Conservation (phyloP, 2,113 vertebrate species). For the Xerus inauris region DNA sequence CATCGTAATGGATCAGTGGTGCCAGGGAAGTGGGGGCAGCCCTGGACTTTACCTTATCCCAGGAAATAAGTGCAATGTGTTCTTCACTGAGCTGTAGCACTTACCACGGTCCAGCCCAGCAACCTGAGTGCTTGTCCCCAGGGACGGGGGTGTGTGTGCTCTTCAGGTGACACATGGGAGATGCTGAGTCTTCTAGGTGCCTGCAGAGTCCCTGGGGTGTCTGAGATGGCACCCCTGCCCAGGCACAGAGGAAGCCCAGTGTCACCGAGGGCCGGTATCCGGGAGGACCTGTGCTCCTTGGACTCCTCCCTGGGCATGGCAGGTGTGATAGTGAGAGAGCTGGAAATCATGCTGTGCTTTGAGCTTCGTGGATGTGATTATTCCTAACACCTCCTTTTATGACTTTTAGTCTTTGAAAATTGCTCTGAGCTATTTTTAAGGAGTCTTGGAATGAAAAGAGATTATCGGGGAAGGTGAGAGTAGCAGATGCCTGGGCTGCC, state of each 20-base stretch:
- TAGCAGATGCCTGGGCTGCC: neutral
- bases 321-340: neutral
- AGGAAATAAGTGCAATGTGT: neutral
- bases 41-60: neutral
- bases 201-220: neutral
- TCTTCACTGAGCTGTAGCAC: neutral
- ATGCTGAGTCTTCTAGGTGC: neutral
- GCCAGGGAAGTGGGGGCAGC: neutral
- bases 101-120: neutral
- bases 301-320: neutral
- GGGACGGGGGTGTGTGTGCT: neutral
- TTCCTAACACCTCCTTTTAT: slow-evolving; percentile 23
- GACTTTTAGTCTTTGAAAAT: slow-evolving; percentile 55
- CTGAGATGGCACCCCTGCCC: neutral
- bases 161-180: neutral
- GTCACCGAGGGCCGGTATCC: neutral
- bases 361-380: neutral
- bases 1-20: rapidly evolving
- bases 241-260: neutral
- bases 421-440: slow-evolving; percentile 66
- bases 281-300: too few relatives aligned
- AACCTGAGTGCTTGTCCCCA: neutral
- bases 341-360: neutral
- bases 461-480: neutral
- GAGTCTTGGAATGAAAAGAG: slow-evolving; percentile 18